These are phyloP conservation scores for Rhinophrynus dorsalis DNA, from an alignment of 2,797 vertebrate genomes.

Conservation along the genomic window DNA sequence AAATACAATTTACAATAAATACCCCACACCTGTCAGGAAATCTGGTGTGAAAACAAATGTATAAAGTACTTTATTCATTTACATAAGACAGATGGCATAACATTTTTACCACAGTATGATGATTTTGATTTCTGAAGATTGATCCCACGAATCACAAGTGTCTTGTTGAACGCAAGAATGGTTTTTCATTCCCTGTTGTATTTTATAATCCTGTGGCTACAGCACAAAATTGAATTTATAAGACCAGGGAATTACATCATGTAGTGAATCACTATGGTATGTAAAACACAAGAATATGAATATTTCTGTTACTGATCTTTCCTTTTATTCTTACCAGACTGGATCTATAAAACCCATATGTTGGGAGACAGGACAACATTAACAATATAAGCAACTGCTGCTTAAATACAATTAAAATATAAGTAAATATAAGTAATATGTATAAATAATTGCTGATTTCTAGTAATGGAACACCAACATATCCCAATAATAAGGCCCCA, in stretches of 20 bases:
- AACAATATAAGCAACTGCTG: not conserved
- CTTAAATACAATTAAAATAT: not conserved
- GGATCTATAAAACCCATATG: slow-evolving; percentile 50
- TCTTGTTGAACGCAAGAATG: not conserved
- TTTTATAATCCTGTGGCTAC: slow-evolving; percentile 44
- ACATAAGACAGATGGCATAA: not conserved
- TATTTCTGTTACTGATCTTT: slow-evolving; percentile 54
- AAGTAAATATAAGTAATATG: too few species aligned
- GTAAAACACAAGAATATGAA: slow-evolving; percentile 58
- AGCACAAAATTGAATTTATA: slow-evolving; percentile 54
- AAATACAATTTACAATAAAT: too few species aligned
- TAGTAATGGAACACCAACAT: too few species aligned
- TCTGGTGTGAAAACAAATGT: too few species aligned
- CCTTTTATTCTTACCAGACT: slow-evolving; percentile 35
- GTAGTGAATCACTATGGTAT: slow-evolving; percentile 51
- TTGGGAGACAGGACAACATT: too few species aligned
- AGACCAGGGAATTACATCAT: slow-evolving; percentile 49
- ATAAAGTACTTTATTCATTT: not conserved
- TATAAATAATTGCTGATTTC: too few species aligned
- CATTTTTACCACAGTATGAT: not conserved
- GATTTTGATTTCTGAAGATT: slow-evolving; percentile 54
- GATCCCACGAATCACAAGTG: slow-evolving; percentile 47
- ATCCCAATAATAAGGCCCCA: too few species aligned
- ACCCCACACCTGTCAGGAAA: too few species aligned
- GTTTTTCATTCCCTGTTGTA: slow-evolving; percentile 54